Base-by-base conservation (phyloP, 1,140 invertebrate species). In the Drosophila sulfurigaster region DNA sequence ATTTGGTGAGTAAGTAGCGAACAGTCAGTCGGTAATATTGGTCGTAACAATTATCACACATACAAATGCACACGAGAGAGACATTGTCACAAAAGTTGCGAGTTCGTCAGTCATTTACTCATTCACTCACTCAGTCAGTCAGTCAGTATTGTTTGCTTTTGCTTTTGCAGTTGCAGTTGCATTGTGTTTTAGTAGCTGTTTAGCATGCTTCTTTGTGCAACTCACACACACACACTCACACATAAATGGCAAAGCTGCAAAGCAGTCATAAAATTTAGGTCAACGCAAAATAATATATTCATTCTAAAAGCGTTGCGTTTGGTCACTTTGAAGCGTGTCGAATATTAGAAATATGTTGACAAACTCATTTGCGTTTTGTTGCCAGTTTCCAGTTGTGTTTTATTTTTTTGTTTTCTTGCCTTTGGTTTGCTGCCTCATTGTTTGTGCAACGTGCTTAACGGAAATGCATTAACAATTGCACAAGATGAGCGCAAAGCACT, bases 121-220 rank as follows among this genome's bases (percentile, higher is more conserved):
- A 25, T 25, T 56, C 15, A 16, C 7, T 32, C 73, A 28, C 52
- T 65, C 69, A 49, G 7, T 62, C 69, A 58, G 13, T 64, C 64
- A 48, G 30, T 67, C 25, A 43, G 30, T 72, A 41, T 78, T 71
- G 62, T 79, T 75, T 71, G 67, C 48, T n/a, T 78, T 75, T 56
- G 49, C 41, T 51, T 52, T 20, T 8, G 57, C 64, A 38, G 58
- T 72, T 62, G 67, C 67, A 70, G 43, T 79, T 75, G 65, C 72
- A 73, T 78, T 80, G 75, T 80, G 54, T 80, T 79, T 79, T 76
- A 79, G 73, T 79, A 72, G 67, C 73, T 79, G 52, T 67, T 79
- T 79, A 79, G 77, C 77, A 79, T 79, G 73, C 77, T 79, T 79
- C 77, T 79, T 79, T 79, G 77, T 76, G 77, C 73, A 76, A 76